Base-by-base conservation (phyloP, 2,888 invertebrate genomes). In the Dione vanillae region DNA sequence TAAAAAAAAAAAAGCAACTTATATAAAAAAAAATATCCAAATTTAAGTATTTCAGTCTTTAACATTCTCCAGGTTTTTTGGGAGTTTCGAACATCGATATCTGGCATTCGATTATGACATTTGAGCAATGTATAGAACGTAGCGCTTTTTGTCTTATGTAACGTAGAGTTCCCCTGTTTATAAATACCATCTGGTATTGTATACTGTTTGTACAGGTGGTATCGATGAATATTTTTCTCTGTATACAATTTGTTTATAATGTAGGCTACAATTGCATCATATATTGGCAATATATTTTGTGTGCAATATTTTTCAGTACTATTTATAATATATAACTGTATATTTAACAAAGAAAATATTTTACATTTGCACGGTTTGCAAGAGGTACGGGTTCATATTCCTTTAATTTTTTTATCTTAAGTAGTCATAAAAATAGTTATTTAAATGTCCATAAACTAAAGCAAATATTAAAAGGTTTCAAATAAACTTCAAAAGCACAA, bases 81-180 rank as follows among this genome's bases (percentile, higher is more conserved):
- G 64, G 64, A 62, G 45, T 62, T 45, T 64, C 54, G 68, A 69
- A 69, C 68, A 64, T 40, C 35, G 20, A 16, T 19, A 45, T 54
- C 67, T 10, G 40, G 20, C 40, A 41, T 40, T 35, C 49, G 16
- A n/a, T 47, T 11, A 27, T 51, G 59, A 65, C 49, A 59, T 51
- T 67, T 43, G 37, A 41, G 41, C 40, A 11, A 43, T 37, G 37
- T 58, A n/a, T 49, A 19, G 43, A 56, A 66, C 51, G 20, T 43
- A 20, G 19, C 49, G 35, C 47, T 37, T 49, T 6, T 35, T 14
- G 19, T 40, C 59, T n/a, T 61, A 45, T 45, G 45, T 14, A 61
- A 61, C 11, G 40, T 67, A 61, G 43, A 59, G 52, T 68, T 20
- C 65, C 41, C 51, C 20, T 68, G 61, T 68, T 68, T 68, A 52